Evolutionary conservation across 2,888 invertebrate species (phyloP).

Genomic region (Helobdella robusta): DNA sequence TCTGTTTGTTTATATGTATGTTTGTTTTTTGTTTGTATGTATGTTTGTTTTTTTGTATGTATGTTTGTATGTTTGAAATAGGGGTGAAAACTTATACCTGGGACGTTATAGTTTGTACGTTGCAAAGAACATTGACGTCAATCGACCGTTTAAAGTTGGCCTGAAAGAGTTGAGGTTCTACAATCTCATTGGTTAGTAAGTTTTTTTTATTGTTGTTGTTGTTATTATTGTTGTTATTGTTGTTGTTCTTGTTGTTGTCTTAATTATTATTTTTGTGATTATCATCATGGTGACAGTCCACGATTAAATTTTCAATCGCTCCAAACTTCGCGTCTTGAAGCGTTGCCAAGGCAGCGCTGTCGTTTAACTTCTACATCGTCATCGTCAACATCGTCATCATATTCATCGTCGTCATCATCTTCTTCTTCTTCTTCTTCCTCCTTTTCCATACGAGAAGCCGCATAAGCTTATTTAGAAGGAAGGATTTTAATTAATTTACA

Average conservation of each 20-base stretch:
- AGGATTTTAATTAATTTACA: no score
- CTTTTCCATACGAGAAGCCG: no score
- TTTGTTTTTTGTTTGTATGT: not conserved
- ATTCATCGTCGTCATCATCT: not conserved
- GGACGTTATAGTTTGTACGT: not conserved
- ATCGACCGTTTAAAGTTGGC: not conserved
- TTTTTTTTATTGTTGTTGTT: not conserved
- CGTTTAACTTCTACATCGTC: no score
- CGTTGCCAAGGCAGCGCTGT: no score
- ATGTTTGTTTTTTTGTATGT: not conserved
- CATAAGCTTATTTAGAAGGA: no score
- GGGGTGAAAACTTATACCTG: not conserved
- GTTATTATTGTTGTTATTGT: not conserved
- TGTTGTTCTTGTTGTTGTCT: not conserved
- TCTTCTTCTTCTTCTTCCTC: no score
- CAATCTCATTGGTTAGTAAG: not conserved
- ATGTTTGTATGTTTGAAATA: not conserved
- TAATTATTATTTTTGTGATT: not conserved
- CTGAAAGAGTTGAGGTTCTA: constrained; percentile 9
- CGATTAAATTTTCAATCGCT: not conserved
- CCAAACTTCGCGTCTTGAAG: no score
- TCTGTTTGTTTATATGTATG: not conserved
- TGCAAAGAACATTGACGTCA: not conserved
- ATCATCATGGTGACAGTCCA: not conserved
- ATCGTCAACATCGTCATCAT: not conserved